Base-by-base conservation (phyloP, 2,797 vertebrate genomes). In the Urocyon cinereoargenteus region DNA sequence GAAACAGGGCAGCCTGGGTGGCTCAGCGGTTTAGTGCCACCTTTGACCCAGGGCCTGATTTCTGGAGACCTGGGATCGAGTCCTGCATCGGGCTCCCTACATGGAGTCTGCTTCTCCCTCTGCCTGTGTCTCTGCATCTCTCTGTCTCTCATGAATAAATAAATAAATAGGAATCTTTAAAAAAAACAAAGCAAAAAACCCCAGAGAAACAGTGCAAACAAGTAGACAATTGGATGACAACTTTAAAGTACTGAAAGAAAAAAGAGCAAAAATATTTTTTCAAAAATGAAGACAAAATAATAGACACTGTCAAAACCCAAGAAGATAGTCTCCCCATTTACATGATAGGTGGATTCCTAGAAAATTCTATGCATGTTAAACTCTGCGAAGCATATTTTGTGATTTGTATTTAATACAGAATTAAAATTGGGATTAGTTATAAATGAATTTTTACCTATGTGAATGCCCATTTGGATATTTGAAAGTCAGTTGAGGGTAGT, bases 261-360 rank as follows among this genome's bases (percentile, higher is more conserved):
- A 85, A 57, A 16, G 9, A 91, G 49, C 55, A 75, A 77, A 82
- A 85, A 61, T 62, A 89, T 15, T 36, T 57, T 57, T 87, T 92
- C 5, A 28, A 34, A 86, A 92, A 28, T 75, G 16, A 85, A 91
- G 45, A 55, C 28, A 55, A 77, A 95, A 40, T 86, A 73, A 73
- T 13, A 86, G n/a, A 92, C 12, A 68, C 34, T n/a, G 40, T 89
- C 14, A 77, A 83, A 95, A 86, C 24, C 85, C 11, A n/a, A 86
- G 53, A 89, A 31, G 94, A 82, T 68, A 84, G 86, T 92, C 26
- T 95, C 62, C 96, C 77, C 49, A 16, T 68, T 96, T 95, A 57
- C 34, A 36, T 68, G 34, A 18, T 77, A 53, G 18, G 18, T 91
- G 3, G 49, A 66, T 72, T 86, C 18, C 59, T 91, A 28, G 84